phyloP scores from a whole-genome alignment of 92 coral and sea anemone species.

The Scolanthus callimorphus region DNA sequence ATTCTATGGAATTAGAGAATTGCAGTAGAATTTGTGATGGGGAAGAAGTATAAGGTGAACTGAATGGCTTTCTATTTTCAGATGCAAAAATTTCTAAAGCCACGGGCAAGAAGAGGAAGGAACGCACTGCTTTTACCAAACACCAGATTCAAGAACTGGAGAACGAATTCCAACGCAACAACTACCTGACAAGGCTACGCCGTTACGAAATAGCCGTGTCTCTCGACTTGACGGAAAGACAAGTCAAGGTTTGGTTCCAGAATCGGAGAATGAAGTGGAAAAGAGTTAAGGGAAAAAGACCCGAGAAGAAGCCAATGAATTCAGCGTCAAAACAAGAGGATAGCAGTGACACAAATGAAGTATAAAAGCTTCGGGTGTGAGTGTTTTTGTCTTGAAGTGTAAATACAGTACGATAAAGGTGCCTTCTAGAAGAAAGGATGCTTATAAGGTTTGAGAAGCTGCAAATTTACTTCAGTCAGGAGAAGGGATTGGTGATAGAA shows the following conservation, averaged over 20 bases:
- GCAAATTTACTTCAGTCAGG: no score
- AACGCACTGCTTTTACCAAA: slow-evolving; percentile 95
- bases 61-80: no score
- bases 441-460: no score
- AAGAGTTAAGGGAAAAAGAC: slow-evolving; percentile 90
- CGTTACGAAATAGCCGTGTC: slow-evolving; percentile 98
- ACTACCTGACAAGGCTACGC: slow-evolving; percentile 92
- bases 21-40: no score
- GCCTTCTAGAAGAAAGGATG: no score
- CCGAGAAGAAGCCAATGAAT: slow-evolving; percentile 75
- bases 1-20: no score
- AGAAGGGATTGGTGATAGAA: no score
- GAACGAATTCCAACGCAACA: slow-evolving; percentile 95
- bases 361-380: no score
- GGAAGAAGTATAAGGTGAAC: no score
- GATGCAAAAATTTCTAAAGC: slow-evolving; percentile 66
- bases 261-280: slow-evolving; percentile 99
- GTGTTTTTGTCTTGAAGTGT: no score
- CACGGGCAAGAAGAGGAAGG: slow-evolving; percentile 88
- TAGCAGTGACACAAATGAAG: background rate
- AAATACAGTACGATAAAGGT: no score
- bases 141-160: slow-evolving; percentile 99
- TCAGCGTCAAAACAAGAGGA: background rate
- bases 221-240: slow-evolving; percentile 95
- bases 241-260: slow-evolving; percentile 99